Conservation (phyloP, 2,888 invertebrate genomes). For the Zootermopsis nevadensis region DNA sequence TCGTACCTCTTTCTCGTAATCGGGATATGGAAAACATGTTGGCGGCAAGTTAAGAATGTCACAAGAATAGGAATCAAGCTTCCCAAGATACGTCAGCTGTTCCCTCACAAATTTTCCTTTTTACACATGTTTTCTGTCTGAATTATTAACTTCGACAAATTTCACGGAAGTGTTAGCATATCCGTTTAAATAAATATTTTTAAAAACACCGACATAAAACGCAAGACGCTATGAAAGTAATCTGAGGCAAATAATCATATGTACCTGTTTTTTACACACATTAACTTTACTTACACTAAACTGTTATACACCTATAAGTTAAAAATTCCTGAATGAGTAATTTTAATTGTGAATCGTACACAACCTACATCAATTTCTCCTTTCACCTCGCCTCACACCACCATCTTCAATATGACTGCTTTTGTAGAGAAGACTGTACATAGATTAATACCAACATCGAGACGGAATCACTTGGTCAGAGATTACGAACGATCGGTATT, state of each 20-base stretch:
- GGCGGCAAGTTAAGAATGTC: too few relatives aligned
- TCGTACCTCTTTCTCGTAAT: too few relatives aligned
- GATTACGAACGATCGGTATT: too few relatives aligned
- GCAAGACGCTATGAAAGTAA: neutral
- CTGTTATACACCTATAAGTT: neutral
- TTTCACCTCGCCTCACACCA: slow-evolving; percentile 10
- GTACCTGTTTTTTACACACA: neutral
- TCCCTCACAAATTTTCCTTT: too few relatives aligned
- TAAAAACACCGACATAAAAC: neutral
- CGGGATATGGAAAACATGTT: too few relatives aligned
- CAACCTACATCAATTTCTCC: slow-evolving; percentile 8
- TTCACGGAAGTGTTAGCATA: neutral
- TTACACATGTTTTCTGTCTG: too few relatives aligned
- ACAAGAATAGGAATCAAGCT: too few relatives aligned
- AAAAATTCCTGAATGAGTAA: neutral
- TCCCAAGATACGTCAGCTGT: too few relatives aligned
- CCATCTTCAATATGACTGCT: neutral
- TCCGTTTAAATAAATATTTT: neutral
- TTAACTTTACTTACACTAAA: slow-evolving; percentile 4
- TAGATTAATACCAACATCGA: too few relatives aligned
- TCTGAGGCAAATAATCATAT: neutral
- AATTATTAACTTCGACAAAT: neutral
- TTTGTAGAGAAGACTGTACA: neutral
- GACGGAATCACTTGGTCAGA: neutral
- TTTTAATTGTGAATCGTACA: neutral